Conservation (phyloP, 2,888 invertebrate genomes). For the Polyploca ridens region DNA sequence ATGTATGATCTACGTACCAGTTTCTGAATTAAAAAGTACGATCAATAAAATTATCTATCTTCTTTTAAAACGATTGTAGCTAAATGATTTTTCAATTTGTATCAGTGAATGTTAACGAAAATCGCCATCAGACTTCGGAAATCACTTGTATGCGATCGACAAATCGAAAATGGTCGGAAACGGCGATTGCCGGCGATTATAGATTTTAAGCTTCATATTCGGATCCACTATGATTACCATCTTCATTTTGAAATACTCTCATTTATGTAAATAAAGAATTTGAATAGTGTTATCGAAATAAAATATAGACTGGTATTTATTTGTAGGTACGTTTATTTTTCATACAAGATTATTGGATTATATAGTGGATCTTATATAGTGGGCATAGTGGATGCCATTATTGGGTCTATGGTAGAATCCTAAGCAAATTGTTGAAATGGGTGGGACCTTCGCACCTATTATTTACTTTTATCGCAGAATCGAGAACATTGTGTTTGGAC, state of each 20-base stretch:
- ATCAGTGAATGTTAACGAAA: slow-evolving; percentile 52
- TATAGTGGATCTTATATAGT: no score
- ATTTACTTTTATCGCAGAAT: slow-evolving; percentile 66
- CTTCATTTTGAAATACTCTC: slow-evolving; percentile 8
- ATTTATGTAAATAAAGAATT: neutral
- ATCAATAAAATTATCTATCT: no score
- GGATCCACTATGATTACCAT: slow-evolving; percentile 35
- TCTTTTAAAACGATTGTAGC: neutral
- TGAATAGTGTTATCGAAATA: neutral
- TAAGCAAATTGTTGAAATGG: slow-evolving; percentile 64
- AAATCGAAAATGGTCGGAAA: slow-evolving; percentile 67
- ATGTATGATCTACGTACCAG: no score
- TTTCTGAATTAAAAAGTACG: no score
- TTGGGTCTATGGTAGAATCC: slow-evolving; percentile 41
- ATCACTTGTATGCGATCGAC: slow-evolving; percentile 62
- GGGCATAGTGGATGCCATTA: neutral
- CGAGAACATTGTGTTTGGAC: slow-evolving; percentile 49
- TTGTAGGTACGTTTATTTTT: neutral
- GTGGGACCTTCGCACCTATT: slow-evolving; percentile 54
- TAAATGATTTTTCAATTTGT: slow-evolving; percentile 13
- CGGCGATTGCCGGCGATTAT: slow-evolving; percentile 54
- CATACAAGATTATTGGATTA: neutral
- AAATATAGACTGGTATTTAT: neutral
- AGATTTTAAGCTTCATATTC: slow-evolving; percentile 53
- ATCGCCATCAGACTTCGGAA: slow-evolving; percentile 67